Conservation (phyloP, 2,797 vertebrate species). For the Anguilla pacifica region DNA sequence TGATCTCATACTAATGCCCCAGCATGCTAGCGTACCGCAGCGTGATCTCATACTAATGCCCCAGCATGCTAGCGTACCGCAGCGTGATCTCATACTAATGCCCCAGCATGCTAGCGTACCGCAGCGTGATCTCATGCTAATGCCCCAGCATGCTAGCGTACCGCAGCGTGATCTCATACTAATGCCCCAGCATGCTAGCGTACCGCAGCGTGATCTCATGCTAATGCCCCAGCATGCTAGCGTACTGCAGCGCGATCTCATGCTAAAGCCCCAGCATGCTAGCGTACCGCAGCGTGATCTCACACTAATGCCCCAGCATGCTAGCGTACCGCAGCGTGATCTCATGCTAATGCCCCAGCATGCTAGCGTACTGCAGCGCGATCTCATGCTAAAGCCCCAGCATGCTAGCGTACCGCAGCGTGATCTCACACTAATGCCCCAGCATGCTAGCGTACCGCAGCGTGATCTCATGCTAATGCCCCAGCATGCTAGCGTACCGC, state of each 20-base stretch:
- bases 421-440: conserved; percentile 45
- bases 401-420: conserved; percentile 49
- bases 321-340: conserved; percentile 53
- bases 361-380: conserved; percentile 51
- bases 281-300: conserved; percentile 57
- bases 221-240: conserved; percentile 7
- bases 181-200: conserved; percentile 28
- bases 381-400: conserved; percentile 40
- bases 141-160: conserved; percentile 38
- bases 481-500: conserved; percentile 47
- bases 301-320: conserved; percentile 23
- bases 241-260: conserved; percentile 57
- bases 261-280: neutral
- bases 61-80: conserved; percentile 46
- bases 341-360: conserved; percentile 38
- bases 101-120: conserved; percentile 44
- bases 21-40: conserved; percentile 49
- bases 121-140: conserved; percentile 50
- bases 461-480: conserved; percentile 45
- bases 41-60: conserved; percentile 48
- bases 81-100: conserved; percentile 47
- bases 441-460: conserved; percentile 48
- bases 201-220: conserved; percentile 56
- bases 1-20: conserved; percentile 45
- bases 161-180: conserved; percentile 53